phyloP scores from a whole-genome alignment of 1,140 invertebrate genomes.

The Psilanteris sp. region DNA sequence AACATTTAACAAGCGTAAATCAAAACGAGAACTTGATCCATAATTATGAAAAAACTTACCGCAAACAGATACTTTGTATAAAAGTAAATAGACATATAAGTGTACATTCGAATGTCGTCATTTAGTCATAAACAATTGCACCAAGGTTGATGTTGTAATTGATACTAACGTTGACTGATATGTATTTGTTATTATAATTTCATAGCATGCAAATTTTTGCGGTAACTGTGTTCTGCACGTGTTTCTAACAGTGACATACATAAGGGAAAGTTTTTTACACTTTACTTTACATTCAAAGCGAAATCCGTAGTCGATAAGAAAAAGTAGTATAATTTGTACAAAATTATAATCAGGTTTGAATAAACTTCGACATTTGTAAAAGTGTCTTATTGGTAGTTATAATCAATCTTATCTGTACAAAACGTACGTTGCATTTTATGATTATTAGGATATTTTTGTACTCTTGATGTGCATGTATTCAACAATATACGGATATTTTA shows the following conservation, averaged over 20 bases:
- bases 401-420: too few relatives aligned
- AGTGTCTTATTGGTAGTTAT: too few relatives aligned
- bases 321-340: too few relatives aligned
- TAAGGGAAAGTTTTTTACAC: conserved; percentile 24
- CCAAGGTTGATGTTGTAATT: conserved; percentile 62
- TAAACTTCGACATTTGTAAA: too few relatives aligned
- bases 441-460: too few relatives aligned
- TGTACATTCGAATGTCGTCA: conserved; percentile 26
- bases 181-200: conserved; percentile 55
- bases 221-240: conserved; percentile 44
- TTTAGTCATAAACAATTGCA: conserved; percentile 56
- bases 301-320: too few relatives aligned
- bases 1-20: conserved; percentile 32
- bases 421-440: too few relatives aligned
- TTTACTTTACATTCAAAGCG: too few relatives aligned
- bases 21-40: conserved; percentile 21
- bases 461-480: too few relatives aligned
- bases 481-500: too few relatives aligned
- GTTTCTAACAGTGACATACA: conserved; percentile 49
- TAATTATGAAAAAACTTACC: conserved; percentile 17
- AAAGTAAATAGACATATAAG: conserved; percentile 22
- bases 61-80: conserved; percentile 12
- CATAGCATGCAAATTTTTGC: conserved; percentile 51
- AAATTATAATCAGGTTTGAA: too few relatives aligned
- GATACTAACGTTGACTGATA: conserved; percentile 27